phyloP scores from a whole-genome alignment of 2,113 vertebrate species.

The Nycticryphes semicollaris region DNA sequence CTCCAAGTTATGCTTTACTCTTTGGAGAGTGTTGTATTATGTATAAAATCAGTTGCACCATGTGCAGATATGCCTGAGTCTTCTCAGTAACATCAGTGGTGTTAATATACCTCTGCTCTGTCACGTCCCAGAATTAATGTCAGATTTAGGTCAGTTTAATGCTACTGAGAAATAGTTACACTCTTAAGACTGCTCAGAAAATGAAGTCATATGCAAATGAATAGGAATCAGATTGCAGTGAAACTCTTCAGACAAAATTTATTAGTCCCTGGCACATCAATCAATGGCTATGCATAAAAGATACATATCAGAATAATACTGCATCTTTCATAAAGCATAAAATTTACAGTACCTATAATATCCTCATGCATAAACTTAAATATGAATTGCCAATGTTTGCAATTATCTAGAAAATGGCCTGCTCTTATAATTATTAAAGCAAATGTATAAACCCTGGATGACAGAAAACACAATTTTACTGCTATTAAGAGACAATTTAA shows the following conservation, averaged over 20 bases:
- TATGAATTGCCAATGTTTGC: conserved; percentile 44
- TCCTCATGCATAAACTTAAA: conserved; percentile 41
- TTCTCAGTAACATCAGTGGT: not conserved
- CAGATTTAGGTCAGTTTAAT: conserved; percentile 18
- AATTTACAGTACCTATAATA: conserved; percentile 33
- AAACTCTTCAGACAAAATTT: conserved; percentile 49
- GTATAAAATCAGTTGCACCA: not conserved
- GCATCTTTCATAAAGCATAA: conserved; percentile 23
- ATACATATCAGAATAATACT: not conserved
- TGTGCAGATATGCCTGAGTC: not conserved
- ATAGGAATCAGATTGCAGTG: conserved; percentile 19
- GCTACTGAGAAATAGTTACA: not conserved
- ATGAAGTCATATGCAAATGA: conserved; percentile 56
- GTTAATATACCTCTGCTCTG: not conserved
- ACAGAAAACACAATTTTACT: conserved; percentile 49
- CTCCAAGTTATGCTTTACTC: not conserved
- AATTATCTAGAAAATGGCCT: conserved; percentile 55
- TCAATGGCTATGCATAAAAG: conserved; percentile 33
- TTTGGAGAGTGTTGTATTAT: not conserved
- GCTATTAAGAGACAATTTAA: conserved; percentile 51
- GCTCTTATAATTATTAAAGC: conserved; percentile 56
- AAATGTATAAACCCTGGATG: conserved; percentile 16
- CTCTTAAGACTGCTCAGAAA: not conserved
- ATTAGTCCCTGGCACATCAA: conserved; percentile 41
- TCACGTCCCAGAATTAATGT: not conserved